phyloP scores from a whole-genome alignment of 2,113 vertebrate species.

The Mirza zaza region DNA sequence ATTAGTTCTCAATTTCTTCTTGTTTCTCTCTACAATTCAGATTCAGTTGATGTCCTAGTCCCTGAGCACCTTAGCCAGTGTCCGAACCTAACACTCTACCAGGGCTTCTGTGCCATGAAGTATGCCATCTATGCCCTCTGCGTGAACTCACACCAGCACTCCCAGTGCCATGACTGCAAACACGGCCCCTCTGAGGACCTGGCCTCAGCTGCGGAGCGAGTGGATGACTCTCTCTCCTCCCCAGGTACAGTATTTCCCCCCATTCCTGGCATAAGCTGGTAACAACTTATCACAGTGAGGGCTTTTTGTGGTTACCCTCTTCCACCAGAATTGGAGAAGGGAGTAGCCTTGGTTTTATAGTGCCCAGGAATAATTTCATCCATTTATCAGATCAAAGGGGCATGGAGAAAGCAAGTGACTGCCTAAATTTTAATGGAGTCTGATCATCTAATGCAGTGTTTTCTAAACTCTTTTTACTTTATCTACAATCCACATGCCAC shows the following conservation, averaged over 20 bases:
- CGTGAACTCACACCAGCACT: slow-evolving; percentile 87
- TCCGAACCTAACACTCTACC: slow-evolving; percentile 90
- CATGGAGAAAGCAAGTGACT: background rate
- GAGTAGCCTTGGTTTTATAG: background rate
- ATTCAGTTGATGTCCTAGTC: background rate
- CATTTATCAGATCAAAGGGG: background rate
- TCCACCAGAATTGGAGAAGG: background rate
- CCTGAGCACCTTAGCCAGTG: slow-evolving; percentile 77
- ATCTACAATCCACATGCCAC: background rate
- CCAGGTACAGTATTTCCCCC: slow-evolving; percentile 55
- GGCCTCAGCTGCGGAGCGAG: background rate
- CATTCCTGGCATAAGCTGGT: background rate
- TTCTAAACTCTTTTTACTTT: background rate
- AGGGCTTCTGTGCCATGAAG: slow-evolving; percentile 96
- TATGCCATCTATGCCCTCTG: slow-evolving; percentile 95
- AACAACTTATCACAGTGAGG: background rate
- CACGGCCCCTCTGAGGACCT: slow-evolving; percentile 50
- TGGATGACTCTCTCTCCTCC: slow-evolving; percentile 49
- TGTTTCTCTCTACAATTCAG: slow-evolving; percentile 49
- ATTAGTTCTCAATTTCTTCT: background rate
- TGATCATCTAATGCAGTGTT: background rate
- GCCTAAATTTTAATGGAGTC: background rate
- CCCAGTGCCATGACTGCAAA: slow-evolving; percentile 84
- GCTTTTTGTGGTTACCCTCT: background rate
- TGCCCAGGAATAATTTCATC: background rate